A percentile compares a stretch with the other conserved stretches of the same genome.
Evolutionary conservation across 2,797 vertebrate species (phyloP).

Genomic region (Myotis planiceps): DNA sequence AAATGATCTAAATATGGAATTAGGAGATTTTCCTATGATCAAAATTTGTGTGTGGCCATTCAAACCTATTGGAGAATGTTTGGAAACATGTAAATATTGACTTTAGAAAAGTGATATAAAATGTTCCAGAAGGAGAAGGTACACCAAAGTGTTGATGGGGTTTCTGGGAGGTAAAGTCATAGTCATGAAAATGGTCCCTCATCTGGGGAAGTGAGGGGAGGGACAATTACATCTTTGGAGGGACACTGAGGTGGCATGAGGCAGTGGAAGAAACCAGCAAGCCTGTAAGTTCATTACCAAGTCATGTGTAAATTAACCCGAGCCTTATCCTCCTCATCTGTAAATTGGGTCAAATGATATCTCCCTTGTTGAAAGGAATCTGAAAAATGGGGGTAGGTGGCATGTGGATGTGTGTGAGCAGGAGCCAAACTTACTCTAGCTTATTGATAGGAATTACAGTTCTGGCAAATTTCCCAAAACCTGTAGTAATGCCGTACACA

Average conservation of each 20-base stretch:
- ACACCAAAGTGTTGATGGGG: neutral
- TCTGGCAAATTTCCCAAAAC: slow-evolving; percentile 98
- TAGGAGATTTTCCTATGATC: neutral
- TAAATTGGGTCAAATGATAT: neutral
- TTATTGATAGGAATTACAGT: slow-evolving; percentile 96
- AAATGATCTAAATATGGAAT: neutral
- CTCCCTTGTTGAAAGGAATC: neutral
- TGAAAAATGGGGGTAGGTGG: neutral
- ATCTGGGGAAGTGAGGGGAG: neutral
- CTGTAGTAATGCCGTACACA: slow-evolving; percentile 98
- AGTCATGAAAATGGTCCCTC: neutral
- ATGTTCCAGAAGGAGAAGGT: neutral
- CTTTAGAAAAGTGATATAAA: neutral
- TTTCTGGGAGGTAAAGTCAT: neutral
- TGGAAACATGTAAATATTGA: neutral
- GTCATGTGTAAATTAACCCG: neutral
- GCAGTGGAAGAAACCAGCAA: neutral
- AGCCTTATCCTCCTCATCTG: neutral
- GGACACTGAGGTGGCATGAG: neutral
- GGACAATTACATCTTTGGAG: neutral
- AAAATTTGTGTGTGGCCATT: neutral
- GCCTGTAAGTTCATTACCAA: neutral
- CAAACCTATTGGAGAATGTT: slow-evolving; percentile 8
- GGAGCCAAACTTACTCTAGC: slow-evolving; percentile 90
- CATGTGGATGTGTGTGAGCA: fast-evolving